Percentiles rank a stretch among this genome's conserved stretches.
phyloP scores from a whole-genome alignment of 2,113 vertebrate species.

The Poeciliopsis prolifica region DNA sequence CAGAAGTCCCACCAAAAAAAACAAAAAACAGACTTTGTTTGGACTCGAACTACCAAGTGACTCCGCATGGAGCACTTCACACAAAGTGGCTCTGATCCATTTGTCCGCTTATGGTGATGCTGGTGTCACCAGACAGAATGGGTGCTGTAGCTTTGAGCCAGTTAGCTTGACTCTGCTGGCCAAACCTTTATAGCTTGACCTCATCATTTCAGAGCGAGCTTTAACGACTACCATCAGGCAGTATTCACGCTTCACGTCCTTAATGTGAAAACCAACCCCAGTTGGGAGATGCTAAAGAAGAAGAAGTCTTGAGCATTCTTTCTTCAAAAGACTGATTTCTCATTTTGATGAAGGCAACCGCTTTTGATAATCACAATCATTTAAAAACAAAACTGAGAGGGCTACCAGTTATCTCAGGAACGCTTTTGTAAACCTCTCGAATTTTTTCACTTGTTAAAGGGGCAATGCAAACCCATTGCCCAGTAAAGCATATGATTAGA shows the following conservation, averaged over 20 bases:
- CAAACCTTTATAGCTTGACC: background rate
- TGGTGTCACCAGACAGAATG: constrained; percentile 50
- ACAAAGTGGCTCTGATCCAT: background rate
- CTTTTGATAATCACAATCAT: constrained; percentile 74
- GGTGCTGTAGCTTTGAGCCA: constrained; percentile 3
- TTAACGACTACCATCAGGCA: constrained; percentile 49
- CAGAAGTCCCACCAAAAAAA: background rate
- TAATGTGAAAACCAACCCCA: constrained; percentile 47
- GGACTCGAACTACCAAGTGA: constrained; percentile 26
- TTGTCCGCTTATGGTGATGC: constrained; percentile 39
- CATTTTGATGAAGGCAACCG: constrained; percentile 38
- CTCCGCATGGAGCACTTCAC: constrained; percentile 23
- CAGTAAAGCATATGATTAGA: constrained; percentile 51
- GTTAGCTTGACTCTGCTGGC: constrained; percentile 29
- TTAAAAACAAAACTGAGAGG: constrained; percentile 35
- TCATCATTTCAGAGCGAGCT: constrained; percentile 55
- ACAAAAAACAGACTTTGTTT: constrained; percentile 11
- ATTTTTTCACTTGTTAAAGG: constrained; percentile 32
- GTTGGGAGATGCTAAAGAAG: constrained; percentile 18
- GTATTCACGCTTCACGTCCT: constrained; percentile 58
- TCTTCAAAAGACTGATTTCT: constrained; percentile 33
- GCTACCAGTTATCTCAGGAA: constrained; percentile 71
- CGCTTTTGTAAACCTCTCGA: constrained; percentile 23
- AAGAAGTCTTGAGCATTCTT: constrained; percentile 32
- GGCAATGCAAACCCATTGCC: constrained; percentile 21